Base-by-base conservation (phyloP, 2,888 invertebrate species). In the Megaustenia siamemsis region DNA sequence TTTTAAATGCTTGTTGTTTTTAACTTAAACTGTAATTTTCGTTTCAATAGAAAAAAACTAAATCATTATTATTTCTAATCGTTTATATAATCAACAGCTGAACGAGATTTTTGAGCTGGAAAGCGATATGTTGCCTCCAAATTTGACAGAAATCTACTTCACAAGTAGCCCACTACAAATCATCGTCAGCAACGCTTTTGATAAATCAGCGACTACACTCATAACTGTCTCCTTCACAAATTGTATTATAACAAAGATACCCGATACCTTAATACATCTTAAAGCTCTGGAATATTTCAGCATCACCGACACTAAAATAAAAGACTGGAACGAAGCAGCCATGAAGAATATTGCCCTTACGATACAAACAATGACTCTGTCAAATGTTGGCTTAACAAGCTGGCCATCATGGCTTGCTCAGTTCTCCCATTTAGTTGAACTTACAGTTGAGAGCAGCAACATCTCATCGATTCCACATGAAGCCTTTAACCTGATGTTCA, bases 241-340 rank as follows among this genome's bases (percentile, higher is more conserved):
- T 1, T 2, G 53, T 15, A 45, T 6, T 18, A 15, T 76, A 3
- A 28, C 76, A 4, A 32, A 53, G 53, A 49, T 76, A 10, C 76
- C 76, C 8, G 49, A 76, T 35, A 32, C 76, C 10, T 53, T 76
- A 12, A 4, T 38, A 6, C 24, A n/a, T 12, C 24, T 76, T 10
- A 12, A n/a, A 49, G 18, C 3, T 10, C 15, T 76, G 53, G 18
- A 4, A 32, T 4, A 40, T 10, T 45, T 73, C 4, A 35, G 10
- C 6, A 40, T 76, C 5, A 4, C 2, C 10, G 18, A 35, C 28
- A 10, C 53, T 6, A 5, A 28, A 1, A 49, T 76, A 10, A 15
- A 3, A 18, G 53, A 76, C 32, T 76, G 76, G 76, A 76, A 76
- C 24, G 76, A 49, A 8, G 28, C n/a, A 8, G 76, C 35, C 28